Base-by-base conservation (phyloP, 1,140 invertebrate species). In the Calephelis nemesis region DNA sequence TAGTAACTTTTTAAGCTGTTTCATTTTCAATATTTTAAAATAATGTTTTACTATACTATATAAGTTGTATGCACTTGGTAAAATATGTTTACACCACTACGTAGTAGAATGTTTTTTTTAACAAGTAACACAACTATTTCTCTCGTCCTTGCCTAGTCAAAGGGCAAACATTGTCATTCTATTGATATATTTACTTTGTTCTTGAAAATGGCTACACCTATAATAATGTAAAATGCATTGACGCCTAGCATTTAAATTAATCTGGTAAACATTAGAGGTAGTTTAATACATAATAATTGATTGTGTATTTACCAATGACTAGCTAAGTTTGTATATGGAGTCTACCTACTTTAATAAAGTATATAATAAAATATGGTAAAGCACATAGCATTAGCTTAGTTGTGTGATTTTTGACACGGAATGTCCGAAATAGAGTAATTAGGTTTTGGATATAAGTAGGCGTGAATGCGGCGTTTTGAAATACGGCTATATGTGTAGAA, bases 401-500 rank as follows among this genome's bases (percentile, higher is more conserved):
- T 58, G 13, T 50, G 13, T 19, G 11, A 30, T 30, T 39, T 58
- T 19, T 39, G 30, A 58, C 15, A 58, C 42, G 42, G 42, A 45
- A 45, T 45, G 42, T 45, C 42, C 42, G n/a, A 64, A 15, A n/a
- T 48, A 64, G 11, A 50, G 48, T 64, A 30, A 49, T 47, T 64
- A 64, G 45, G 15, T 49, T 64, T 47, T 48, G 63, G 47, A 47
- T 30, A 63, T 10, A 15, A 39, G 30, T 47, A 65, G 49, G 63
- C 66, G 72, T 74, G 72, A 69, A 74, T 74, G 72, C 69, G 69
- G 72, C 69, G 63, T 58, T 67, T 12, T 7, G 9, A 12, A 49
- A 49, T 40, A 58, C 11, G 15, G 19, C 10, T 54, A 58, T 39
- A 7, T 45, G 8, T 9, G 52, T 58, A 58, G 52, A 58, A 30